Evolutionary conservation across 2,113 vertebrate genomes (phyloP), one percentile per base, ranked within the genome.

Genomic region (Anoplopoma fimbria): DNA sequence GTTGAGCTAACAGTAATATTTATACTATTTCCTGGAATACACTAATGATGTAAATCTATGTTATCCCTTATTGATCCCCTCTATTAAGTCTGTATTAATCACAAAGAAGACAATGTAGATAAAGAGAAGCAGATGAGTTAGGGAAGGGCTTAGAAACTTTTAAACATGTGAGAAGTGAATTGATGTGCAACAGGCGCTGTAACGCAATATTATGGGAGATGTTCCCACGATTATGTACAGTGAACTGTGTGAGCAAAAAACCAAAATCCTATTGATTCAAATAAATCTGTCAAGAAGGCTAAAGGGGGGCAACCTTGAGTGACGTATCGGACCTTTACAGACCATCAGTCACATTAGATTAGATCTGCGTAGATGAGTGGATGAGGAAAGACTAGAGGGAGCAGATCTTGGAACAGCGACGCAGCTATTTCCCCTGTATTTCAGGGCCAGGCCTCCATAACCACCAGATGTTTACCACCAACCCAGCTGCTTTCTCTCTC

Each of bases 381-480:
- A 69, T 68, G 69, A 85, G 68, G 65, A 65, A 73, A 75, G 69
- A 74, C 57, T 74, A 77, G 77, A 83, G 75, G 76, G 75, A 83
- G 72, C 84, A 87, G 87, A 81, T 83, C 71, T 79, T 89, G 87
- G 84, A 88, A 42, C 33, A 64, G 62, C 36, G 17, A 40, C 2
- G 75, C 27, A 80, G 74, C 65, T 85, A 75, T 83, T 86, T 81
- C 88, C 86, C 80, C 75, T 53, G 33, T 45, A 76, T 82, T 75
- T 83, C 83, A 88, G 82, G 77, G 69, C 84, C 88, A 90, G 80
- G 63, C 75, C 79, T 86, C 85, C 71, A 84, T 78, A 69, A 71
- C 82, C 75, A 49, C 88, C 91, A 94, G 92, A 94, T 93, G 93
- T 93, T 91, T 81, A 87, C 83, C 86, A 87, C 88, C 88, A 80